phyloP scores from a whole-genome alignment of 2,113 vertebrate species.

The Holacanthus passer region DNA sequence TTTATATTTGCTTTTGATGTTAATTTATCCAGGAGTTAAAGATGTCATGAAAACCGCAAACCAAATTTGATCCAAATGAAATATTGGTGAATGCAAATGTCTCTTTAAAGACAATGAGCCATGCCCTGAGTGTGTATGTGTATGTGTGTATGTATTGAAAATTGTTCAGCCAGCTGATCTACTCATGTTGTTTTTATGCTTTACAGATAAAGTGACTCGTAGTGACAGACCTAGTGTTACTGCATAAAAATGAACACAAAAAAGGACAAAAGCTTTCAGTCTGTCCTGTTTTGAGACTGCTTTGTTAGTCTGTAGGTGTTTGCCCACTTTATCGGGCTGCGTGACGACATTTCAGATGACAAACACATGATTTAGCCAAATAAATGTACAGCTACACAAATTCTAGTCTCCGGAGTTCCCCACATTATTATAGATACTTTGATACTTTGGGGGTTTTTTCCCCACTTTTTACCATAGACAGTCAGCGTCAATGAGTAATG shows the following conservation, averaged over 20 bases:
- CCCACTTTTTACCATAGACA: too few species aligned
- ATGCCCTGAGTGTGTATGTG: neutral
- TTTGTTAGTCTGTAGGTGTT: neutral
- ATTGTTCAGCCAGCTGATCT: neutral
- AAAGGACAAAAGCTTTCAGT: neutral
- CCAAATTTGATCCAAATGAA: neutral
- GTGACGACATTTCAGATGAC: neutral
- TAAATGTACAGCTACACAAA: too few species aligned
- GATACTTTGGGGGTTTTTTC: too few species aligned
- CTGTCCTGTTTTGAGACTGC: neutral
- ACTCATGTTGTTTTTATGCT: neutral
- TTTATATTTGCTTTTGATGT: neutral
- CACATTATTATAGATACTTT: too few species aligned
- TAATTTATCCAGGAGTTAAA: neutral
- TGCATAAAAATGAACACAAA: neutral
- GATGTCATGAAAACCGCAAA: neutral
- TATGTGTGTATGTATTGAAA: neutral
- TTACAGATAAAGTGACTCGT: too few species aligned
- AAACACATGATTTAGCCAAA: too few species aligned
- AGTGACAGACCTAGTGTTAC: neutral
- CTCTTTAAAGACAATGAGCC: neutral
- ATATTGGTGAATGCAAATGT: neutral
- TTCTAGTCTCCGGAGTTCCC: too few species aligned
- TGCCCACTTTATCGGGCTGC: too few species aligned
- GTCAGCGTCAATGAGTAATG: neutral